A percentile compares a stretch with the other conserved stretches of the same genome.
Conservation (phyloP, 2,888 invertebrate genomes). For the Lathronympha strigana region DNA sequence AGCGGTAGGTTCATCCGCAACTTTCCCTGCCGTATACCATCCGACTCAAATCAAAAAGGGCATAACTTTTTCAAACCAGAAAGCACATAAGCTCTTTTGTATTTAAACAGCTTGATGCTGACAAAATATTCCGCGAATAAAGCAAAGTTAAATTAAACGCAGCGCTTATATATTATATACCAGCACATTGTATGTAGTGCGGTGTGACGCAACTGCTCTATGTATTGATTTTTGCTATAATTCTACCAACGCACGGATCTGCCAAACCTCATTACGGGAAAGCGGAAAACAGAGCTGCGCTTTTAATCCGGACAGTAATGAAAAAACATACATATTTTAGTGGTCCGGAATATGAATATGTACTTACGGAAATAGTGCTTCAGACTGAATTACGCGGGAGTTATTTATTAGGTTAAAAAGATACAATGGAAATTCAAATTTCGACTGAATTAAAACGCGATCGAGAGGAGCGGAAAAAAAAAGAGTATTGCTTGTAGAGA, state of each 20-base stretch:
- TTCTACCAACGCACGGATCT: constrained; percentile 46
- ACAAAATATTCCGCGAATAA: constrained; percentile 34
- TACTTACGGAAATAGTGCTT: constrained; percentile 4
- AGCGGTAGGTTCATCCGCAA: not conserved
- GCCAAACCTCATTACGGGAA: constrained; percentile 37
- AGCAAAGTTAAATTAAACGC: constrained; percentile 33
- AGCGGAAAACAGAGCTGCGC: constrained; percentile 27
- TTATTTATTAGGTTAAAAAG: no score
- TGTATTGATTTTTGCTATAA: constrained; percentile 57
- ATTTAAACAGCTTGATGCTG: not conserved
- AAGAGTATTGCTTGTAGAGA: no score
- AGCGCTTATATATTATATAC: constrained; percentile 35
- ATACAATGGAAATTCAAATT: no score
- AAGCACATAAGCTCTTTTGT: not conserved
- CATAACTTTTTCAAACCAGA: not conserved
- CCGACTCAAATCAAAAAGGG: not conserved
- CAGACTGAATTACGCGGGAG: not conserved
- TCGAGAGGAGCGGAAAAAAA: no score
- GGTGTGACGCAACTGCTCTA: constrained; percentile 54
- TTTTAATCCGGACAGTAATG: constrained; percentile 18
- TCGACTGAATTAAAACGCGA: no score
- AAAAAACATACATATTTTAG: constrained; percentile 17
- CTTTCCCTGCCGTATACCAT: constrained; percentile 12
- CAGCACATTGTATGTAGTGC: constrained; percentile 50
- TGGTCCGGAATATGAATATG: not conserved